These are phyloP conservation scores for fruit fly (Drosophila melanogaster) DNA, from an alignment of 1,140 invertebrate species.

Conservation along the genomic window Release_6_plus_ISO1_MT NT_037436.4:12939501-12940000, in stretches of 20 bases:
- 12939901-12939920: slow-evolving; percentile 50
- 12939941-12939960: background rate
- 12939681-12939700: slow-evolving; percentile 20
- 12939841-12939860: slow-evolving; percentile 77
- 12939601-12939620: slow-evolving; percentile 20
- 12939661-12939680: slow-evolving; percentile 31
- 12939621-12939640: slow-evolving; percentile 19
- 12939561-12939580: slow-evolving; percentile 26
- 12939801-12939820: slow-evolving; percentile 7
- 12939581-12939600: slow-evolving; percentile 17
- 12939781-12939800: slow-evolving; percentile 50
- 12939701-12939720: slow-evolving; percentile 3
- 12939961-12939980: slow-evolving; percentile 9
- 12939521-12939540: slow-evolving; percentile 81
- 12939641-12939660: background rate
- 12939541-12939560: slow-evolving; percentile 65
- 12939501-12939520: slow-evolving; percentile 76
- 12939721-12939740: slow-evolving; percentile 24
- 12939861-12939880: slow-evolving; percentile 80
- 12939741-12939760: slow-evolving; percentile 64
- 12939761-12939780: slow-evolving; percentile 80
- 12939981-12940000: slow-evolving; percentile 62
- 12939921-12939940: slow-evolving; percentile 13
- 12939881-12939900: slow-evolving; percentile 79
- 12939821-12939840: slow-evolving; percentile 41